Evolutionary conservation across 2,888 invertebrate genomes (phyloP), one percentile per base, ranked within the genome.

Genomic region (Kryphioiulus occultus): DNA sequence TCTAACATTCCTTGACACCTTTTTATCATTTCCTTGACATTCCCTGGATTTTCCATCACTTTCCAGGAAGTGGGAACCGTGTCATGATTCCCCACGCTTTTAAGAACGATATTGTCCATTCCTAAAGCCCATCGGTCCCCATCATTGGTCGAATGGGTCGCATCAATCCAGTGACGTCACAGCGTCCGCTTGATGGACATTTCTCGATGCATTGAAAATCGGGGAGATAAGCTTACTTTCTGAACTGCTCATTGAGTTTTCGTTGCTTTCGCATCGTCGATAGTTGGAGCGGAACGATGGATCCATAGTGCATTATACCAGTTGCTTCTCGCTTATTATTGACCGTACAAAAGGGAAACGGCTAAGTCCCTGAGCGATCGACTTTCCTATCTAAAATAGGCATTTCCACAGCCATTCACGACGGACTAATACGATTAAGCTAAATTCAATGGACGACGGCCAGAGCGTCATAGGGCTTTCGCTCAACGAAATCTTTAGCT

Each of bases 351-450:
- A 78, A 78, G 78, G 78, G 78, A 78, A 78, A 78, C 78, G 78
- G 30, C 78, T 78, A 32, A 78, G 78, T 78, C 78, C 78, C 78
- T 26, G 78, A 30, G 78, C 78, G 78, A 78, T 78, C 78, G 78
- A 78, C 78, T 78, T 78, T 78, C 78, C 78, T 78, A 78, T 78
- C 78, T 78, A 78, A 78, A 30, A 78, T 78, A 78, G 78, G 78
- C 30, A 78, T 78, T 78, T 78, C 78, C 78, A 78, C 78, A 78
- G 78, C 78, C 26, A 30, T 78, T 78, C 78, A 78, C 78, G 78
- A 78, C 30, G 12, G 78, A 78, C 78, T 78, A 78, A 78, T 78
- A 78, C 78, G 78, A 78, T 78, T 78, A 78, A 78, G 78, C 78
- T 17, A 32, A 78, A 78, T 78, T 78, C 78, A 78, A 78, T 30